Percentiles rank a stretch among this genome's conserved stretches.
These are phyloP conservation scores for Okapia johnstoni DNA, from an alignment of 2,113 vertebrate genomes.

Conservation along the genomic window DNA sequence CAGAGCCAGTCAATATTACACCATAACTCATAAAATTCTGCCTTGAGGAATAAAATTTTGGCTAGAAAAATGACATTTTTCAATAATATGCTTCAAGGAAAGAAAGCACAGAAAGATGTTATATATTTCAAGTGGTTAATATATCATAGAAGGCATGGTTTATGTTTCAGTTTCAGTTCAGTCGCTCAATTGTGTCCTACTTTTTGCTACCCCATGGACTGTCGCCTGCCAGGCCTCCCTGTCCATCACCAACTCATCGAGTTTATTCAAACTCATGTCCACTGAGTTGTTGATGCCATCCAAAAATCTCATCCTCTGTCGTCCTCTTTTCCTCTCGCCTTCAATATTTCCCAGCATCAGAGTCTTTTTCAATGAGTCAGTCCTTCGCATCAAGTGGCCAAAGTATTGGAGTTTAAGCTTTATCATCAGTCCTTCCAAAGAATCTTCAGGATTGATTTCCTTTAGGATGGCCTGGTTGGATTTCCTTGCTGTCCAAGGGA, in stretches of 20 bases:
- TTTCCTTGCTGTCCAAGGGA: background rate
- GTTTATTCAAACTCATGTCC: background rate
- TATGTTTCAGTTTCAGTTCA: background rate
- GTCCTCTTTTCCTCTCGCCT: background rate
- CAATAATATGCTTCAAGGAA: background rate
- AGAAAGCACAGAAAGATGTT: background rate
- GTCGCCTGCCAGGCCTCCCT: background rate
- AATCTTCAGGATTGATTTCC: background rate
- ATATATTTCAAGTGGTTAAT: background rate
- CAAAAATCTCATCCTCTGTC: background rate
- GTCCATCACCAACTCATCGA: background rate
- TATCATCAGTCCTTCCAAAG: background rate
- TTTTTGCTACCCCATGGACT: background rate
- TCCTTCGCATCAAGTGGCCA: background rate
- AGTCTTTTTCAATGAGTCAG: background rate
- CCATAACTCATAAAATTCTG: background rate
- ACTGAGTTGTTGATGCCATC: background rate
- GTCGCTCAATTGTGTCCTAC: fast-evolving
- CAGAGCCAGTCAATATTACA: background rate
- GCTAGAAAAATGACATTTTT: background rate
- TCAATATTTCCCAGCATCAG: background rate
- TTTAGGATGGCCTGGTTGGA: background rate
- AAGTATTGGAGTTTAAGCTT: background rate
- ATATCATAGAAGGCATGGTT: background rate
- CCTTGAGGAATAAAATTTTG: background rate